Evolutionary conservation across 2,113 vertebrate species (phyloP), one percentile per base, ranked within the genome.

Genomic region (Urocolius indicus): DNA sequence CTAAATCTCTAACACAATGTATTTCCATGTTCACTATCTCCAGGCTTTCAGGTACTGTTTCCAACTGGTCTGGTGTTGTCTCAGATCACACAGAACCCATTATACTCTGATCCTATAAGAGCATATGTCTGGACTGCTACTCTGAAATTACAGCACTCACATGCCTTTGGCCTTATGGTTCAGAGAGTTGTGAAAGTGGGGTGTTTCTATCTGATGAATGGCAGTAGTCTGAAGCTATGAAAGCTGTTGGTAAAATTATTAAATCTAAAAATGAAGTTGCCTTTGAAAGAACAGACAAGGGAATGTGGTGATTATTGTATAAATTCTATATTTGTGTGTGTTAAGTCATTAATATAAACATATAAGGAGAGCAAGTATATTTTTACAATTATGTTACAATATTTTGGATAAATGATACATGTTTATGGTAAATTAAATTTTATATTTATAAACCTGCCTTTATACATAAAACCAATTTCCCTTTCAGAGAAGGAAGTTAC

Each of bases 391-490:
- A 48, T 61, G 12, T 84, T 74, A 49, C 41, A 83, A 14, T 62
- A 59, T 80, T 93, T 91, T 84, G 57, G 43, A 83, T 46, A 93
- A 91, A 94, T 63, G 1, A 74, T 80, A 51, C 10, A 16, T 5
- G 10, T 71, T 89, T 85, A 80, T 48, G 38, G 20, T 86, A 77
- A 77, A 84, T 94, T 69, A 85, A 79, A 55, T 84, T 90, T 91
- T 79, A 29, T 54, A 63, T 63, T 83, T 80, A 30, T 59, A 68
- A 80, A 13, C 16, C 26, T 61, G 10, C 58, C 32, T 68, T 92
- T 78, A 80, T 41, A 59, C 20, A 57, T 72, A 84, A 94, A 88
- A 7, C 32, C 24, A 62, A 65, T 86, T 86, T 94, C 14, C 11
- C 5, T 83, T 57, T 85, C 38, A 23, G 14, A 88, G 43, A 71